Percentiles rank a stretch among this genome's conserved stretches.
Conservation (phyloP, 2,113 vertebrate species). For the Chinchilla lanigera region DNA sequence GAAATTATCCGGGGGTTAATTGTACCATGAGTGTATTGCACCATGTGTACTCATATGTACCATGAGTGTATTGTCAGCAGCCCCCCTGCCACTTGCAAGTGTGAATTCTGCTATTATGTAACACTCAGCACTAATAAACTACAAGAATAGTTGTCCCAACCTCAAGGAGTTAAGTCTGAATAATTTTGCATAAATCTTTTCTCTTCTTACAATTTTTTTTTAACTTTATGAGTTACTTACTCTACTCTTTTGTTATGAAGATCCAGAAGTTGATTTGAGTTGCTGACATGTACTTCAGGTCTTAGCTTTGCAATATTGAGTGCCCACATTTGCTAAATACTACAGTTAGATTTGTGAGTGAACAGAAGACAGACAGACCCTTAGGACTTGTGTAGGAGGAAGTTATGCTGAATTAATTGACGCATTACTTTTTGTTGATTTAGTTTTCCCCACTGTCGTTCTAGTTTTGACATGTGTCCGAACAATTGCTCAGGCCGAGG, state of each 20-base stretch:
- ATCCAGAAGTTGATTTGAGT: slow-evolving; percentile 8
- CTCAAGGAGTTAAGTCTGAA: not conserved
- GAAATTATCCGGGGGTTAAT: not conserved
- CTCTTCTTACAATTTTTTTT: slow-evolving; percentile 23
- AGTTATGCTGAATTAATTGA: not conserved
- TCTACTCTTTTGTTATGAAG: not conserved
- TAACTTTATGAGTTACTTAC: not conserved
- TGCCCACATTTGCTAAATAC: slow-evolving; percentile 40
- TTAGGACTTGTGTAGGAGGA: not conserved
- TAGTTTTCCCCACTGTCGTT: slow-evolving; percentile 14
- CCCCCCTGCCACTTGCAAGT: not conserved
- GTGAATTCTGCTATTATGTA: not conserved
- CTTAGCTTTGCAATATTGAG: not conserved
- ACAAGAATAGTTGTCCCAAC: not conserved
- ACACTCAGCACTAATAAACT: not conserved
- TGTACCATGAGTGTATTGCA: not conserved
- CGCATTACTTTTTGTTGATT: slow-evolving; percentile 64
- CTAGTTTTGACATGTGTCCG: slow-evolving; percentile 94
- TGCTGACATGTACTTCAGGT: not conserved
- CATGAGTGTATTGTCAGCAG: not conserved
- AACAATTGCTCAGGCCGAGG: slow-evolving; percentile 96
- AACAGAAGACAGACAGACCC: not conserved
- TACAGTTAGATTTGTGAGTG: not conserved
- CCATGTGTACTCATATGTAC: too few relatives aligned
- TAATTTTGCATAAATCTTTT: slow-evolving; percentile 6